Base-by-base conservation (phyloP, 2,113 vertebrate genomes). In the Lasiurus cinereus region DNA sequence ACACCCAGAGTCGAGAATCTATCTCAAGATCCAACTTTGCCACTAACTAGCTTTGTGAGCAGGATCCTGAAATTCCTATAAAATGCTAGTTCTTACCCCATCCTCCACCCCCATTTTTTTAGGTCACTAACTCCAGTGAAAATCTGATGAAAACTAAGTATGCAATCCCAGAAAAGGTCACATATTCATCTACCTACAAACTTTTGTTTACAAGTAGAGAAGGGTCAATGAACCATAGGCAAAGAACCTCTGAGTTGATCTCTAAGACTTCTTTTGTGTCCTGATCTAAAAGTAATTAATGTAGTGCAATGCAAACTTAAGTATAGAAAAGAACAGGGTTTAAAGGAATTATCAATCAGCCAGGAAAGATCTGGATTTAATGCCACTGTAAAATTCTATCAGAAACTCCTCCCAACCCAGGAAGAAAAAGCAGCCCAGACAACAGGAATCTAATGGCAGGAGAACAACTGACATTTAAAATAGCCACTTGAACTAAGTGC, bases 401-500 rank as follows among this genome's bases (percentile, higher is more conserved):
- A 16, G 72, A 80, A 54, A 77, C 73, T 66, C 92, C 48, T 83
- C 77, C 72, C n/a, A 27, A 13, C 77, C 70, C 18, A 90, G 54
- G 46, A 56, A 93, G 56, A 6, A 43, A 94, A 87, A 64, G 48
- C n/a, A 83, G 77, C 56, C 88, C 77, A 91, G 90, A 79, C 48
- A 78, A 83, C 73, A 95, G 64, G 78, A 93, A 79, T 94, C 94
- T 88, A 73, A 92, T 6, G 54, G 29, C 88, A 89, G 92, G 88
- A 94, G 88, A 94, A 88, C 92, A 96, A 76, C 29, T n/a, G 88
- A 84, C 29, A 92, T 95, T 91, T 86, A 97, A 97, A 97, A 97
- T 56, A 97, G 94, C 69, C 82, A 94, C 78, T 97, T 78, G 16
- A 92, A 97, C 73, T 91, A 95, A 92, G 86, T 0, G 96, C 80